These are phyloP conservation scores for Ormyrus rosae DNA, from an alignment of 2,888 invertebrate species.

Conservation along the genomic window DNA sequence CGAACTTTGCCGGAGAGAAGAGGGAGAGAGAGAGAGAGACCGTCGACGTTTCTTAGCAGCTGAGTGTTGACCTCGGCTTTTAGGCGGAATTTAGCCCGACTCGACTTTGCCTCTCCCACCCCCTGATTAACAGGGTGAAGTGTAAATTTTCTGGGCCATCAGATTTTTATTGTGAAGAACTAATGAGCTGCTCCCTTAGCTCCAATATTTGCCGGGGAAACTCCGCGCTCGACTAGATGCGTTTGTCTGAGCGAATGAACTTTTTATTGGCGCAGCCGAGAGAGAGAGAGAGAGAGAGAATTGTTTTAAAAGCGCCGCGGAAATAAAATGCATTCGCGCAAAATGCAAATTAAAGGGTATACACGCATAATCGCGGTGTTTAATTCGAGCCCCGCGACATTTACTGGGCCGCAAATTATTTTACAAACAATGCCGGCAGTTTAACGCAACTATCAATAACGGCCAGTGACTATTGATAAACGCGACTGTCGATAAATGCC, in stretches of 20 bases:
- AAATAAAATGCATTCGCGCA: too few species aligned
- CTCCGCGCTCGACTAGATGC: not conserved
- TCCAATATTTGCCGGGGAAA: constrained; percentile 14
- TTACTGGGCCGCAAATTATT: too few species aligned
- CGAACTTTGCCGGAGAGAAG: constrained; percentile 43
- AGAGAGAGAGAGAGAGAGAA: not conserved
- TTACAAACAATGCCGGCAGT: too few species aligned
- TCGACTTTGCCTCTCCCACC: too few species aligned
- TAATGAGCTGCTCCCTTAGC: not conserved
- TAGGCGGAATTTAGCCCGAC: not conserved
- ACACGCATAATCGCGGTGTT: too few species aligned
- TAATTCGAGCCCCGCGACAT: too few species aligned
- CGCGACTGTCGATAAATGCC: too few species aligned
- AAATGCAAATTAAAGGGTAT: too few species aligned
- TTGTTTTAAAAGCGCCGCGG: too few species aligned
- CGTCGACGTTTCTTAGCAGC: not conserved
- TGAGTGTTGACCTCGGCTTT: not conserved
- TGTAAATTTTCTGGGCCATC: not conserved
- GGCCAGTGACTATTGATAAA: too few species aligned
- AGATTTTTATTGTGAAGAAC: not conserved
- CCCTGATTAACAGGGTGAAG: not conserved
- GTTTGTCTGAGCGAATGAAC: too few species aligned
- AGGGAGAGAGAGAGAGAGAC: constrained; percentile 20
- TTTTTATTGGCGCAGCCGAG: not conserved
- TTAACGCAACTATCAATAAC: too few species aligned